phyloP scores from a whole-genome alignment of 1,140 invertebrate genomes.

The Zaprionus kolodkinae region DNA sequence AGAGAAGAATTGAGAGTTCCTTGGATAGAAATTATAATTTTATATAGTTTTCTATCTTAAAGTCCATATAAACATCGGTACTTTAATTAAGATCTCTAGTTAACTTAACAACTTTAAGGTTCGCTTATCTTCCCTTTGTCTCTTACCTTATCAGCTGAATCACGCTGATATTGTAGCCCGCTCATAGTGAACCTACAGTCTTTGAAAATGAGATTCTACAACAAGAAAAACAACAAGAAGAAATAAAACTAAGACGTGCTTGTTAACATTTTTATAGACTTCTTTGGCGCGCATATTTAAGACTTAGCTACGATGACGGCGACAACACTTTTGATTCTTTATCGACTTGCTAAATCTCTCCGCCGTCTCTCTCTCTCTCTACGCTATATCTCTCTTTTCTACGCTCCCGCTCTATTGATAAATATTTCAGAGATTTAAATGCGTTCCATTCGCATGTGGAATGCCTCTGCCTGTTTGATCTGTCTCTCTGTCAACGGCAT shows the following conservation, averaged over 20 bases:
- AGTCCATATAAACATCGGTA: too few species aligned
- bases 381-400: slow-evolving; percentile 28
- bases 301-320: slow-evolving; percentile 34
- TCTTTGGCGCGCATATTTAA: slow-evolving; percentile 54
- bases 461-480: neutral
- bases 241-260: slow-evolving; percentile 24
- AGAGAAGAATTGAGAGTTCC: too few species aligned
- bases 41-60: too few species aligned
- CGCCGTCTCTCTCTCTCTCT: slow-evolving; percentile 8
- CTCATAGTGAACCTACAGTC: neutral
- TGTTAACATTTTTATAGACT: slow-evolving; percentile 58
- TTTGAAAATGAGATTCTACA: neutral
- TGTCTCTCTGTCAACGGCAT: slow-evolving; percentile 30
- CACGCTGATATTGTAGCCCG: neutral
- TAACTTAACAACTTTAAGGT: too few species aligned
- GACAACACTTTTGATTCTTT: slow-evolving; percentile 50
- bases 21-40: too few species aligned
- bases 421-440: slow-evolving; percentile 57
- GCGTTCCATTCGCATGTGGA: slow-evolving; percentile 45
- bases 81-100: neutral
- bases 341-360: slow-evolving; percentile 37
- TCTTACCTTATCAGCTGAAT: slow-evolving; percentile 1
- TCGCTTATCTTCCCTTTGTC: neutral
- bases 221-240: neutral
- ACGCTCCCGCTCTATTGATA: slow-evolving; percentile 51